These are phyloP conservation scores for Hydrophis major DNA, from an alignment of 2,797 vertebrate species.

Conservation along the genomic window DNA sequence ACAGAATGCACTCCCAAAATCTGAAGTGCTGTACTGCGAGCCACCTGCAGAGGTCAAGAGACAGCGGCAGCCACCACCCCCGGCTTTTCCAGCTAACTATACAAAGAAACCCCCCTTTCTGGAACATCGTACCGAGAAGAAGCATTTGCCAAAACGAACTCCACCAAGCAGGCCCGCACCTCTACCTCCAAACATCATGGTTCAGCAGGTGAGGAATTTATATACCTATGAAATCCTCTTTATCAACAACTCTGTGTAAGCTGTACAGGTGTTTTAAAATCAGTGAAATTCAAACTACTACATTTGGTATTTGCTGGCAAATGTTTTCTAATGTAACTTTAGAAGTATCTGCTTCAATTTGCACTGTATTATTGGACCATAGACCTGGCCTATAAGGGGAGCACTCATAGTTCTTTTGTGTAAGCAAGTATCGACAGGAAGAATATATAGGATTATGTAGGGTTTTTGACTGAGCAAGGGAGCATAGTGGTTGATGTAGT, in stretches of 20 bases:
- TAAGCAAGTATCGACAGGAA: background rate
- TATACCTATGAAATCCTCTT: background rate
- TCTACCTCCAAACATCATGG: slow-evolving; percentile 76
- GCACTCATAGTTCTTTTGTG: background rate
- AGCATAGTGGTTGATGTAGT: background rate
- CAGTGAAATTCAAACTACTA: background rate
- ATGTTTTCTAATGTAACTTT: background rate
- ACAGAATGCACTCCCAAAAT: slow-evolving; percentile 59
- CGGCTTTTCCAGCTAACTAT: background rate
- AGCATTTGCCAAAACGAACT: slow-evolving; percentile 60
- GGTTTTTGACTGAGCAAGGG: background rate
- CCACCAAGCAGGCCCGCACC: slow-evolving; percentile 88
- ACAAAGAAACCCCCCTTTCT: slow-evolving; percentile 1
- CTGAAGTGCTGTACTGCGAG: slow-evolving; percentile 60
- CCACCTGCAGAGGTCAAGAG: slow-evolving; percentile 50
- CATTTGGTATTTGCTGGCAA: too few relatives aligned
- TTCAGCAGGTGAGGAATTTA: slow-evolving; percentile 66
- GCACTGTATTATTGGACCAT: background rate
- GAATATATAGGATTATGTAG: background rate
- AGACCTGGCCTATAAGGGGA: background rate
- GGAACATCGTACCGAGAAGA: fast-evolving
- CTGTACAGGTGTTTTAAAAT: background rate
- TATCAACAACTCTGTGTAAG: background rate
- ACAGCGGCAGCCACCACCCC: background rate
- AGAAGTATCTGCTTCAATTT: background rate